Base-by-base conservation (phyloP, 2,888 invertebrate genomes). In the Ophion ventricosus region DNA sequence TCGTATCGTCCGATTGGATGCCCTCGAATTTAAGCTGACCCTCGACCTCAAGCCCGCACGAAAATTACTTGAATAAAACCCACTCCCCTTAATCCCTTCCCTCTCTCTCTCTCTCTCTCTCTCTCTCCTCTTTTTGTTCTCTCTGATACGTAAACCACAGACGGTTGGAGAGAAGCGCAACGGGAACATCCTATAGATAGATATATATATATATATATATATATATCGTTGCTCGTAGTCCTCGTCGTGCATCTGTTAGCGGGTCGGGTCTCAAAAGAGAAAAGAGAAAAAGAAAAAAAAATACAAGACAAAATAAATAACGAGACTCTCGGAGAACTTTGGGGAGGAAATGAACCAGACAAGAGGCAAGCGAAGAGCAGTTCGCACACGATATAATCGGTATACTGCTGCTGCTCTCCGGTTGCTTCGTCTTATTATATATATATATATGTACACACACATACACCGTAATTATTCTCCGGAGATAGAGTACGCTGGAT, bases 351-450 rank as follows among this genome's bases (percentile, higher is more conserved):
- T 66, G 54, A 82, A 76, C 61, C 82, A 75, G 84, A 84, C 83
- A 40, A 76, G 78, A 78, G 75, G 59, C 78, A 72, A 82, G 43
- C 70, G 72, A 61, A 63, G 56, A 49, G 75, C 79, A 82, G 72
- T 84, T 81, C 84, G 79, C 82, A 81, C 79, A 84, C 82, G 81
- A 84, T 84, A 81, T 70, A 79, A 82, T 84, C 82, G 74, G 64
- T 43, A 57, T 25, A 72, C 43, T 56, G 23, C 56, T 67, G 49
- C 64, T 72, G 25, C 63, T 73, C 57, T 74, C 66, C 29, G 35
- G 26, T 67, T 80, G 17, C 59, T 59, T 23, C 63, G 59, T n/a
- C 35, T 14, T 72, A 4, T 17, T 49, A 49, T 49, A 49, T 49
- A 49, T 49, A 49, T 4, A 4, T 17, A 0, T 49, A 25, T 57